A percentile compares a stretch with the other conserved stretches of the same genome.
Evolutionary conservation across 2,797 vertebrate species (phyloP).

Genomic region (Streptopelia turtur): DNA sequence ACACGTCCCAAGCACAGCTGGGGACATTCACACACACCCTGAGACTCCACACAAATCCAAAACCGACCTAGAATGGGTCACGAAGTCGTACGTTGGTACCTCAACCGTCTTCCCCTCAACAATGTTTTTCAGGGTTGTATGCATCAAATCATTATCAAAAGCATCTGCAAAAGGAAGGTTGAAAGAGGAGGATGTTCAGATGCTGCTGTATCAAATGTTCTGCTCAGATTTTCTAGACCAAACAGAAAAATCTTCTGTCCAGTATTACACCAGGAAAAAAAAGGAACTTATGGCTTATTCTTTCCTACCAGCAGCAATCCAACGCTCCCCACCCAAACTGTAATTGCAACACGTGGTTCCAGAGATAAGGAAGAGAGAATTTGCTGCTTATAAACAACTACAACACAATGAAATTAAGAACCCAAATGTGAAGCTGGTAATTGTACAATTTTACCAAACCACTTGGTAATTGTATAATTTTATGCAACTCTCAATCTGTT

Average conservation of each 20-base stretch:
- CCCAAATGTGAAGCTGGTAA: not conserved
- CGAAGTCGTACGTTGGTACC: constrained; percentile 94
- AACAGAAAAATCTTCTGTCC: not conserved
- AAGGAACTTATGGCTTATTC: not conserved
- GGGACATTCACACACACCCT: fast-evolving
- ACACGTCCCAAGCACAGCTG: not conserved
- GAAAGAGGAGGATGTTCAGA: not conserved
- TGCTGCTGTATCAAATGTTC: not conserved
- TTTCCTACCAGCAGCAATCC: not conserved
- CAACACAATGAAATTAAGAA: not conserved
- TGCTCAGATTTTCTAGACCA: not conserved
- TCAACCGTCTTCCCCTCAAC: constrained; percentile 91
- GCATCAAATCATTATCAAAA: constrained; percentile 95
- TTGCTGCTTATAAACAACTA: not conserved
- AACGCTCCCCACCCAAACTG: not conserved
- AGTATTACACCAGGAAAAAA: not conserved
- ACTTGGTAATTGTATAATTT: not conserved
- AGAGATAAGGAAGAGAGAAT: not conserved
- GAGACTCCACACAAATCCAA: not conserved
- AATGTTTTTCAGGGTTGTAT: constrained; percentile 89
- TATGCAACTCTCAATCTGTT: not conserved
- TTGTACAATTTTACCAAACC: not conserved
- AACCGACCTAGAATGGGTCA: constrained; percentile 94
- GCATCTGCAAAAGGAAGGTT: constrained; percentile 81
- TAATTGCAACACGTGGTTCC: not conserved